A percentile compares a stretch with the other conserved stretches of the same genome.
Evolutionary conservation across 92 coral and sea anemone species (phyloP).

Genomic region (Epizoanthus illoricatus): DNA sequence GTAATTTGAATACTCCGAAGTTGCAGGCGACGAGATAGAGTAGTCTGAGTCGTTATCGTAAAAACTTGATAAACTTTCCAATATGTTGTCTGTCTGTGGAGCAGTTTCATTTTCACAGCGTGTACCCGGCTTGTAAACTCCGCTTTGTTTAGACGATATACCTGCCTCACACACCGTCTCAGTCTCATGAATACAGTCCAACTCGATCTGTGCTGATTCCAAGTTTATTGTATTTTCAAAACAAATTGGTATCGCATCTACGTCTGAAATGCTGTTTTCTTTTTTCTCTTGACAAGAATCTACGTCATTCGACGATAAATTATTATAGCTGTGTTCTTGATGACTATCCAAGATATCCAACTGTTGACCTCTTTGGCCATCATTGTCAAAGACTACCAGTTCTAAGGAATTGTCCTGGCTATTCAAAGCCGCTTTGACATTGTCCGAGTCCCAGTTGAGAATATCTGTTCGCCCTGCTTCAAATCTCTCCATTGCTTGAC

Average conservation of each 20-base stretch:
- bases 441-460: slow-evolving; percentile 19
- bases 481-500: neutral
- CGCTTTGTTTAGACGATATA: neutral
- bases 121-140: neutral
- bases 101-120: slow-evolving; percentile 9
- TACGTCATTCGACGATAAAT: neutral
- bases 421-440: slow-evolving; percentile 1
- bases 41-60: slow-evolving; percentile 59
- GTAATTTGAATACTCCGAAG: slow-evolving; percentile 39
- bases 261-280: slow-evolving; percentile 7
- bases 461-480: slow-evolving; percentile 10
- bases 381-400: slow-evolving; percentile 19
- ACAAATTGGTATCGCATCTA: slow-evolving; percentile 31
- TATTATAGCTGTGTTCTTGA: neutral
- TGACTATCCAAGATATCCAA: neutral
- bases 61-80: slow-evolving; percentile 36
- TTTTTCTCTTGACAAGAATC: neutral
- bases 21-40: slow-evolving; percentile 50
- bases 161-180: neutral
- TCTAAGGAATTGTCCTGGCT: slow-evolving; percentile 13
- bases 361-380: neutral
- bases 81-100: slow-evolving; percentile 34
- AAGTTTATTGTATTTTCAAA: slow-evolving; percentile 28
- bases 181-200: slow-evolving; percentile 1
- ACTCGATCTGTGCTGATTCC: slow-evolving; percentile 2